Base-by-base conservation (phyloP, 2,888 invertebrate species). In the Nymphalis c-album region DNA sequence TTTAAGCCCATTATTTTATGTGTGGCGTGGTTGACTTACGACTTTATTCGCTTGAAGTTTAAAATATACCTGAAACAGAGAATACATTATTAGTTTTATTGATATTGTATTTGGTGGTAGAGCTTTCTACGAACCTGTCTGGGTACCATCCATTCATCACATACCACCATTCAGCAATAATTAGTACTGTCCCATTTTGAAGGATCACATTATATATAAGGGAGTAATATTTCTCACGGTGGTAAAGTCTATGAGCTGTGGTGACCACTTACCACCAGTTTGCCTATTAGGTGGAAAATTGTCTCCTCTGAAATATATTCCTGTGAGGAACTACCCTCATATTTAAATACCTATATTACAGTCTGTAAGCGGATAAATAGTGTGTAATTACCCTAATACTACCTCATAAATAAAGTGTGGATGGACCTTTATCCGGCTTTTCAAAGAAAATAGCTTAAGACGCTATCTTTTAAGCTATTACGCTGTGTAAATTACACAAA, bases 321-420 rank as follows among this genome's bases (percentile, higher is more conserved):
- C 6, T 45, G 17, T 31, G 18, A 46, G 13, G 13, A 67, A 35
- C 16, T 47, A 8, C 26, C 62, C 50, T 62, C 35, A 58, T 20
- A 18, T 64, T 35, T 35, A 58, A 53, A 40, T 53, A 46, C 35
- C 53, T 40, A 71, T 68, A 73, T 73, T 65, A 67, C 60, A 68
- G 67, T 31, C 63, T 63, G 61, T 73, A 70, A 74, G 72, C 62
- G 72, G 71, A 72, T 75, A 75, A 75, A 68, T 71, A 66, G 64
- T 67, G 50, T 60, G 63, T 71, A 71, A 75, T 74, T 73, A 72
- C 26, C 31, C 60, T 31, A 55, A 64, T 57, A 64, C 55, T 60
- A 46, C 64, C 58, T 13, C 66, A 64, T 71, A 71, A 71, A 67
- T 67, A 64, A 18, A 64, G 61, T 69, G 71, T 60, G 62, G 55